Evolutionary conservation across 1,140 invertebrate species (phyloP), one percentile per base, ranked within the genome.

Genomic region (Oncopodura yosiiana): DNA sequence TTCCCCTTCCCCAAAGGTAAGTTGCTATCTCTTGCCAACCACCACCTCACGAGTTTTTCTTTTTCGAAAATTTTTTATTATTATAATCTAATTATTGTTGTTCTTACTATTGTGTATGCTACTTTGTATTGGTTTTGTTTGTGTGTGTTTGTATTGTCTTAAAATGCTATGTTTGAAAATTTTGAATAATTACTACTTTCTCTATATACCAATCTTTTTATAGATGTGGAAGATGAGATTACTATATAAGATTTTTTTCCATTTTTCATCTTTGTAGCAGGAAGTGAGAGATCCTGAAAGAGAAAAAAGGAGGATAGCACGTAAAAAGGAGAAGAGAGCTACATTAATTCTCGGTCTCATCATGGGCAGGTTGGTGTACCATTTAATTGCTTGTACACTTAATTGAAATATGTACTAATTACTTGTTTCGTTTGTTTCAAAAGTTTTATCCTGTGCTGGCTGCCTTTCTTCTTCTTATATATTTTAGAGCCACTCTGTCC

Each of bases 361-460:
- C 59, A 96, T 99, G 88, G 93, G 92, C 49, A 93, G 92, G n/a
- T n/a, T n/a, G n/a, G n/a, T n/a, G n/a, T n/a, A n/a, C n/a, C n/a
- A n/a, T n/a, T n/a, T n/a, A n/a, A n/a, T n/a, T n/a, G n/a, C n/a
- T n/a, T n/a, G n/a, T n/a, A n/a, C n/a, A n/a, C n/a, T n/a, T n/a
- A n/a, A n/a, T n/a, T n/a, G n/a, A n/a, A n/a, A n/a, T n/a, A n/a
- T n/a, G n/a, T n/a, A n/a, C n/a, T n/a, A n/a, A n/a, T n/a, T n/a
- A n/a, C n/a, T n/a, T n/a, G n/a, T n/a, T n/a, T n/a, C n/a, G n/a
- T n/a, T n/a, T n/a, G n/a, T n/a, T n/a, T n/a, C n/a, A n/a, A n/a
- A n/a, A n/a, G n/a, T 55, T 99, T 99, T 71, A 98, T 98, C 65
- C 81, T 93, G 32, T 97, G 93, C 67, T 99, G 96, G 95, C 75